phyloP scores from a whole-genome alignment of 2,888 invertebrate genomes.

The Ennomos erosarius region DNA sequence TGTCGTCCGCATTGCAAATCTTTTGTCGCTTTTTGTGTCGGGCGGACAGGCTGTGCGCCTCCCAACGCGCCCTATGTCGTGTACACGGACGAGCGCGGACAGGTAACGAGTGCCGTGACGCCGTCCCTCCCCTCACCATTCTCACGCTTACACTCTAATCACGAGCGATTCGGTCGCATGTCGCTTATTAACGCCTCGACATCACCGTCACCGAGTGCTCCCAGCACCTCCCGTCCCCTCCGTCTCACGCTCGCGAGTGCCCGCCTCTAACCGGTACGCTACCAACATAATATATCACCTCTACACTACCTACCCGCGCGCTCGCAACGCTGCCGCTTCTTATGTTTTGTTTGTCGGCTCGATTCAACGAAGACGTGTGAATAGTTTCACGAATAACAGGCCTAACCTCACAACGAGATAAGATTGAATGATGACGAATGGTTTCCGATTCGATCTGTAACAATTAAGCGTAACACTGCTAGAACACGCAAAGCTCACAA shows the following conservation, averaged over 20 bases:
- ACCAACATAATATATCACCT: constrained; percentile 59
- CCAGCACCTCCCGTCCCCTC: constrained; percentile 14
- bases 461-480: constrained; percentile 13
- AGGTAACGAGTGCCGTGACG: constrained; percentile 89
- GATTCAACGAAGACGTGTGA: constrained; percentile 32
- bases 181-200: constrained; percentile 54
- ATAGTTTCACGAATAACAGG: constrained; percentile 15
- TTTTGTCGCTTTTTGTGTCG: constrained; percentile 83
- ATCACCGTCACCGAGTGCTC: constrained; percentile 12
- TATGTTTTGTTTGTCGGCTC: constrained; percentile 57
- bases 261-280: constrained; percentile 65
- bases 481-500: constrained; percentile 35
- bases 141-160: constrained; percentile 35
- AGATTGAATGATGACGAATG: constrained; percentile 34
- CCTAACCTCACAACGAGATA: constrained; percentile 21
- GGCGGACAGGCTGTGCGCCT: constrained; percentile 88
- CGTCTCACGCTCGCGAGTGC: constrained; percentile 45
- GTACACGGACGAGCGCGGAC: constrained; percentile 98
- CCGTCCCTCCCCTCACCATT: constrained; percentile 34
- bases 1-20: constrained; percentile 79
- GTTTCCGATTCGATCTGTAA: constrained; percentile 16
- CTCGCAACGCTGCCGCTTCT: constrained; percentile 51
- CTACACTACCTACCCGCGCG: constrained; percentile 38
- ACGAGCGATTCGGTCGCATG: constrained; percentile 46
- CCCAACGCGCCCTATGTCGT: constrained; percentile 97